Conservation (phyloP, 2,797 vertebrate genomes). For the Pteronotus mesoamericanus region DNA sequence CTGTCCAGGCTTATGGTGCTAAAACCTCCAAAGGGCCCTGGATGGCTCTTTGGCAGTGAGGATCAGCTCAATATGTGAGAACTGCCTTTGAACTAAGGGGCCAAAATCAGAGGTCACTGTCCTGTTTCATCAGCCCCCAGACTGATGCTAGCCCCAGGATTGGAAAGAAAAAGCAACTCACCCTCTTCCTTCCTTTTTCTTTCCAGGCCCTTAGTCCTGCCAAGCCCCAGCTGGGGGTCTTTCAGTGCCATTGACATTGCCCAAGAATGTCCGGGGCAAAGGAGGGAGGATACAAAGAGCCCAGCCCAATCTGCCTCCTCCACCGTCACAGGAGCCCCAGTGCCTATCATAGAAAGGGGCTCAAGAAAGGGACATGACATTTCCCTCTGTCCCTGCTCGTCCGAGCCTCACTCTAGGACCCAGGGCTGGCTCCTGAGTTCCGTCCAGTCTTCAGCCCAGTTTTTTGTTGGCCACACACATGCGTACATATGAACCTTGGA, state of each 20-base stretch:
- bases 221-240: constrained; percentile 52
- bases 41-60: neutral
- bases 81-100: neutral
- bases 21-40: constrained; percentile 37
- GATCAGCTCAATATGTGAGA: neutral
- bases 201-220: constrained; percentile 50
- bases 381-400: neutral
- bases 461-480: constrained; percentile 1
- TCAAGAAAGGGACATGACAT: neutral
- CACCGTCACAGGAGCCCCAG: neutral
- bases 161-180: neutral
- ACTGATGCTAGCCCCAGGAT: constrained; percentile 38
- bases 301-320: neutral
- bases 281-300: neutral
- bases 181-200: neutral
- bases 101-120: constrained; percentile 28
- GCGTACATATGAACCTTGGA: neutral
- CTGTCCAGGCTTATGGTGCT: constrained; percentile 65
- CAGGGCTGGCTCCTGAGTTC: constrained; percentile 37
- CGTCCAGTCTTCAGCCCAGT: constrained; percentile 36
- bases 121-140: neutral
- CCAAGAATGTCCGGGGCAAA: constrained; percentile 37
- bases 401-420: neutral
- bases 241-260: constrained; percentile 67
- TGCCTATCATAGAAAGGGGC: constrained; percentile 44